phyloP scores from a whole-genome alignment of 2,113 vertebrate genomes.

The Callocephalon fimbriatum region DNA sequence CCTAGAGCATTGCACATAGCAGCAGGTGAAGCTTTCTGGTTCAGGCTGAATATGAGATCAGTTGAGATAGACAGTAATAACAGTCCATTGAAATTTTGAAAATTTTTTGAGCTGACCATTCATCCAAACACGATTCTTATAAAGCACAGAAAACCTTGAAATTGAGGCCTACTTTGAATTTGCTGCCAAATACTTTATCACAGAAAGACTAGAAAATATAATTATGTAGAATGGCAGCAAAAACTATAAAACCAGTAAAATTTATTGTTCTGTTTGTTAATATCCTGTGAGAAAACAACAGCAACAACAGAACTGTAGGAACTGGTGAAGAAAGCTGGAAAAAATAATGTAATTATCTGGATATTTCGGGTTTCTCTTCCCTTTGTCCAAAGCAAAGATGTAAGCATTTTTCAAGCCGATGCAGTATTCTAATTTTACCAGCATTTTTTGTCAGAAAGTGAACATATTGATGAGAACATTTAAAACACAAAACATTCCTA shows the following conservation, averaged over 20 bases:
- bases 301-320: background rate
- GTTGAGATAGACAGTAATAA: background rate
- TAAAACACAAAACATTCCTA: conserved; percentile 1
- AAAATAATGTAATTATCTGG: background rate
- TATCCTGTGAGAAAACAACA: background rate
- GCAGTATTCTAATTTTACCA: background rate
- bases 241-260: background rate
- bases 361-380: background rate
- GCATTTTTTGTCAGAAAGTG: background rate
- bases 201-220: background rate
- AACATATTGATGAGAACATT: background rate
- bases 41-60: background rate
- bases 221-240: background rate
- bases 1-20: background rate
- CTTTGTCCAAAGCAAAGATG: background rate
- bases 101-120: too few species aligned
- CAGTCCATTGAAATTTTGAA: background rate
- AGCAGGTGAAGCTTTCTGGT: background rate
- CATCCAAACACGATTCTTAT: background rate
- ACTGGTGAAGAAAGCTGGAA: background rate
- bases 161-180: background rate
- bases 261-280: background rate
- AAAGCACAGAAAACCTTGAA: background rate
- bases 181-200: background rate
- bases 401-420: background rate